Evolutionary conservation across 2,113 vertebrate species (phyloP), one percentile per base, ranked within the genome.

Genomic region (Natator depressus): DNA sequence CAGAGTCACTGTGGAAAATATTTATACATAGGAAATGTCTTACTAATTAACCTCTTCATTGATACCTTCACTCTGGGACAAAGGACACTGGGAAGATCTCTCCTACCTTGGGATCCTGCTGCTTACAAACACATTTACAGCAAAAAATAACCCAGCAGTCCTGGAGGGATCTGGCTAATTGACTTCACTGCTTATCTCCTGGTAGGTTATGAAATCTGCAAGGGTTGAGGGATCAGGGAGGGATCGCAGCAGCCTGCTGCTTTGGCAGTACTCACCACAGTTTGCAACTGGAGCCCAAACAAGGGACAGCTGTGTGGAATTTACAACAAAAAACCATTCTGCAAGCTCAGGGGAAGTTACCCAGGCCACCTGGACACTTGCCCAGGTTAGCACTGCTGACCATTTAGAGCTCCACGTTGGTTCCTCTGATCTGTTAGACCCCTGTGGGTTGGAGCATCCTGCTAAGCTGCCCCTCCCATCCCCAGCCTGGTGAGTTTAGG

Each of bases 101-200:
- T 72, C 24, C 88, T 88, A 84, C 90, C 54, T 90, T 54, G 65
- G 87, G 95, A 96, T 82, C 53, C 85, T 93, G 88, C 88, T 91
- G 89, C 92, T 95, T 88, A 88, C 93, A 87, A 91, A 95, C 93
- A 96, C 96, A 95, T 97, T 97, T 97, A 95, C 85, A 95, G 96
- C 96, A 97, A 96, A 97, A 97, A 97, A 96, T 96, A 97, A 51
- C 31, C 0, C 1, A 0, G 95, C 88, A 87, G 95, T 89, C 89
- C 94, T 10, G 2, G 13, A 9, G 65, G 65, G 65, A 72, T 72
- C 65, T 65, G 84, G 96, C 95, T 95, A 87, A 96, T 96, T 93
- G 96, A 95, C 94, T 87, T 72, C 76, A 1, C 81, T 89, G 94
- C 95, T 92, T 54, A 95, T 88, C 57, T 89, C 20, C 81, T 5